phyloP scores from a whole-genome alignment of 2,797 vertebrate genomes.

The Acrossocheilus fasciatus region DNA sequence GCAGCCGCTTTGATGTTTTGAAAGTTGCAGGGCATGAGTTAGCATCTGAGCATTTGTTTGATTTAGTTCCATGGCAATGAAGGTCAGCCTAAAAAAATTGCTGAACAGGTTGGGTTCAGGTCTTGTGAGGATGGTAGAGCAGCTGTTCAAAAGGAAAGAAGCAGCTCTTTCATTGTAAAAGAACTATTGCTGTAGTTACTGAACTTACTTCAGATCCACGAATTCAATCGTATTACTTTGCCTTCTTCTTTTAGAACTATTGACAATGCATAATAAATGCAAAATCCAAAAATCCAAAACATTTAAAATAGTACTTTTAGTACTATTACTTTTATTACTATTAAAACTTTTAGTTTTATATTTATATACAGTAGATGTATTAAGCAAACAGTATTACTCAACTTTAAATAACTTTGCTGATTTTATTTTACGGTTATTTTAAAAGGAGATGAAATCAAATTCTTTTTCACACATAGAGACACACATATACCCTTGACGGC shows the following conservation, averaged over 20 bases:
- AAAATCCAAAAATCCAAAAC: neutral
- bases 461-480: neutral
- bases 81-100: neutral
- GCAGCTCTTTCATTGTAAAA: neutral
- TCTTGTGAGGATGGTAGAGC: neutral
- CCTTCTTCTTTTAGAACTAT: neutral
- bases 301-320: neutral
- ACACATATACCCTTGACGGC: conserved; percentile 1
- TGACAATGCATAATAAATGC: neutral
- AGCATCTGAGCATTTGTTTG: conserved; percentile 21
- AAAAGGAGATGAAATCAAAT: neutral
- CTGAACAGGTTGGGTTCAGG: conserved; percentile 16
- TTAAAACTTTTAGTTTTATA: neutral
- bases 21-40: conserved; percentile 5
- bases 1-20: neutral
- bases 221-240: neutral
- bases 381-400: neutral
- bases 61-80: conserved; percentile 17
- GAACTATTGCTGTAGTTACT: neutral
- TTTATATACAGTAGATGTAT: neutral
- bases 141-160: neutral
- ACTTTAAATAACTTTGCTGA: neutral
- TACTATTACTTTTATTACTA: no score
- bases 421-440: conserved; percentile 1
- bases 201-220: neutral